Percentiles rank a stretch among this genome's conserved stretches.
phyloP scores from a whole-genome alignment of 1,140 invertebrate species.

The Drosophila oshimai region DNA sequence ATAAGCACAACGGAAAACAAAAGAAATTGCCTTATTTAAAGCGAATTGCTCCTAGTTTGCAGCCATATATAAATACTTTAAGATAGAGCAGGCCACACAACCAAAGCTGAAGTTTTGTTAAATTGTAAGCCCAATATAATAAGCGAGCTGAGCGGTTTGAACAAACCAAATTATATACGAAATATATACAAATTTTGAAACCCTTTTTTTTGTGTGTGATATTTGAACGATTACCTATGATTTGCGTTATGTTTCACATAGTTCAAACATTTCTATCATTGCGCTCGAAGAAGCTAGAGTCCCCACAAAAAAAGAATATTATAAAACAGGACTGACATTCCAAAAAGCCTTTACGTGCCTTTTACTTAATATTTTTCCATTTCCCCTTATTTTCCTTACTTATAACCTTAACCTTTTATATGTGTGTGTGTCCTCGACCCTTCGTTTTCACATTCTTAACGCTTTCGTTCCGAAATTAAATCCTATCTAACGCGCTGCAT shows the following conservation, averaged over 20 bases:
- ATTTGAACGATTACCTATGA: slow-evolving; percentile 39
- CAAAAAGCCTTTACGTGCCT: slow-evolving; percentile 69
- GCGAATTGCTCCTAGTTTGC: slow-evolving; percentile 72
- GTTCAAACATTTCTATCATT: slow-evolving; percentile 80
- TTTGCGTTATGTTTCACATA: slow-evolving; percentile 54
- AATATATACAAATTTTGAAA: slow-evolving; percentile 21
- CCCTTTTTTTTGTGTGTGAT: slow-evolving; percentile 16
- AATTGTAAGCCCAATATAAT: slow-evolving; percentile 29
- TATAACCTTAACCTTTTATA: slow-evolving; percentile 27
- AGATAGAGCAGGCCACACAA: slow-evolving; percentile 27
- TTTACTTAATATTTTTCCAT: slow-evolving; percentile 51
- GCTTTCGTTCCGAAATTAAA: slow-evolving; percentile 26
- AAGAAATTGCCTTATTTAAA: slow-evolving; percentile 73
- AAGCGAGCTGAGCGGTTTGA: slow-evolving; percentile 38
- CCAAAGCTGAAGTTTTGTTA: slow-evolving; percentile 37
- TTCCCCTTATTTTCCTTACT: slow-evolving; percentile 15
- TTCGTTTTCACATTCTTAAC: slow-evolving; percentile 20
- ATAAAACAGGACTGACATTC: slow-evolving; percentile 2
- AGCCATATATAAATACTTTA: slow-evolving; percentile 50
- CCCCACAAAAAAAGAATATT: background rate
- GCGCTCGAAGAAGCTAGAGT: slow-evolving; percentile 31
- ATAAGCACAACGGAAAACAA: slow-evolving; percentile 35
- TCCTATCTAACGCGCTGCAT: slow-evolving; percentile 57
- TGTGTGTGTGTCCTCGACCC: slow-evolving; percentile 36
- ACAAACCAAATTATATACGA: slow-evolving; percentile 2